Evolutionary conservation across 2,797 vertebrate species (phyloP), one percentile per base, ranked within the genome.

Genomic region (Tympanoctomys barrerae): DNA sequence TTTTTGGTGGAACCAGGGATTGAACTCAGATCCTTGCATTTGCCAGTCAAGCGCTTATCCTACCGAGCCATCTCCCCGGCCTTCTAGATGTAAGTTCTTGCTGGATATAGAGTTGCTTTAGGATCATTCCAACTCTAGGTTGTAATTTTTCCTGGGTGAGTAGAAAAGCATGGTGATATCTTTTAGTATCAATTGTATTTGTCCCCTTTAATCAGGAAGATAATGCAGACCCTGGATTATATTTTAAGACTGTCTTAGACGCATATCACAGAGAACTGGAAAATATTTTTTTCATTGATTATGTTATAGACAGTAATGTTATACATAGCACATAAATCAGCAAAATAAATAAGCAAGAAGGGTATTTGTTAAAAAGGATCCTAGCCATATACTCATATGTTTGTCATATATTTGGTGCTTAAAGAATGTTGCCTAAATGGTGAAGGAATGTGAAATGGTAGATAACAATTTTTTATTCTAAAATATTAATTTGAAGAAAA

Each of bases 271-370:
- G 71, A 94, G 89, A 91, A 87, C 46, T 91, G 93, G 79, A 70
- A 91, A 95, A 90, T 94, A 91, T 24, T 94, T 71, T 87, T 94
- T 96, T 95, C 90, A 90, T 49, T 97, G 96, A 96, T 96, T 95
- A 90, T 87, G 28, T 94, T 96, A 89, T 78, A 95, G 91, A 85
- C 66, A 70, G 14, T 94, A 82, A 90, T 92, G 77, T 94, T 97
- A 96, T 92, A 90, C 71, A 52, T 66, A 84, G 73, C 46, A 71
- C 22, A 66, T 92, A 94, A 96, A 82, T 96, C 93, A 90, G 46
- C 62, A 91, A 92, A 96, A 36, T 68, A 93, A 92, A 91, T 42
- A 85, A 92, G 39, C 75, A 94, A 91, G 62, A 59, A 87, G 81
- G 49, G 85, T 75, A 80, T 88, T 59, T 85, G 89, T 96, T 92